Conservation (phyloP, 30 jellyfish, hydroid and myxozoan species). For the Rhopilema esculentum region DNA sequence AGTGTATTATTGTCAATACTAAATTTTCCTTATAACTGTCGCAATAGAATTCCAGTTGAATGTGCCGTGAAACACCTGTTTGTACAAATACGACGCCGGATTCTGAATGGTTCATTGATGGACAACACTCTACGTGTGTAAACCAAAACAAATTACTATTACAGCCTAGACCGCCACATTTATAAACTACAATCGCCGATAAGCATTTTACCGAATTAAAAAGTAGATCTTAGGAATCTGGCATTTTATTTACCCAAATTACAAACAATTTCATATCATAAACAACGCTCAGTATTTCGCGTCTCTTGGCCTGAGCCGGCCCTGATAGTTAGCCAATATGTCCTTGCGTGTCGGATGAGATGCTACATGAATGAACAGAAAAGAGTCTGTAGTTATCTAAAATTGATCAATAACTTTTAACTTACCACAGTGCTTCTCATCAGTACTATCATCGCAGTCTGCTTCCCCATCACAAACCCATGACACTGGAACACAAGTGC, state of each 20-base stretch:
- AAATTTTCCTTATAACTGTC: not conserved
- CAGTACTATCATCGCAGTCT: constrained; percentile 70
- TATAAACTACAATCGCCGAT: not conserved
- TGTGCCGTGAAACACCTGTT: not conserved
- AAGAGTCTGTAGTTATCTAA: not conserved
- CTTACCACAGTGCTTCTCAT: constrained; percentile 70
- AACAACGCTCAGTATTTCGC: not conserved
- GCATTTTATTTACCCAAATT: too few species aligned
- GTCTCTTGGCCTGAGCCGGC: not conserved
- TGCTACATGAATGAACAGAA: too few species aligned
- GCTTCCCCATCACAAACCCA: constrained; percentile 77
- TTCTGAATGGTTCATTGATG: not conserved
- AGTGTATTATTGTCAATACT: too few species aligned
- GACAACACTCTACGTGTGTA: not conserved
- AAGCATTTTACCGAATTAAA: not conserved
- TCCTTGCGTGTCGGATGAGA: too few species aligned
- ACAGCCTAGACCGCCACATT: not conserved
- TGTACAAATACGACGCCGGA: not conserved
- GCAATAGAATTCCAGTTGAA: not conserved
- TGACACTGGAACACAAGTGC: constrained; percentile 36
- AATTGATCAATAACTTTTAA: not conserved
- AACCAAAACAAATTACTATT: not conserved
- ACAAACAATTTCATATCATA: too few species aligned
- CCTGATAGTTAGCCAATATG: not conserved
- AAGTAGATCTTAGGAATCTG: too few species aligned